Evolutionary conservation across 2,113 vertebrate genomes (phyloP), one percentile per base, ranked within the genome.

Genomic region (Heterotilapia buettikoferi): DNA sequence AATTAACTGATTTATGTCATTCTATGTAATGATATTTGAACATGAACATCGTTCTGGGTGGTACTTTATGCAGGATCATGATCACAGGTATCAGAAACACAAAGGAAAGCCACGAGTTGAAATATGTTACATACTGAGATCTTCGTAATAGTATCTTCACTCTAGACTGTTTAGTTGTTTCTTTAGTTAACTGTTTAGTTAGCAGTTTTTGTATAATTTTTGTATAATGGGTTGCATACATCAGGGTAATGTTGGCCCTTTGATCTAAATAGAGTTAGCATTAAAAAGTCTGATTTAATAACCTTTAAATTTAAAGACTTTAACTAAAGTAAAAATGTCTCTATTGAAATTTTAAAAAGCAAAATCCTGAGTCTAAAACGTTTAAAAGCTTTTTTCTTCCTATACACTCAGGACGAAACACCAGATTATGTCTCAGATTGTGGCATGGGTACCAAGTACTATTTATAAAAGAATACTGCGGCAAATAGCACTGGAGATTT

Each of bases 401-500:
- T 19, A 19, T 61, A 11, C 16, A 61, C 59, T n/a, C 29, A 63
- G 59, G 18, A 3, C 1, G 0, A 63, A n/a, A 19, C 18, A 63
- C 18, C 31, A 63, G 59, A 63, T 36, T 11, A n/a, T 63, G 59
- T 36, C 31, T 36, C 31, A 7, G 31, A 63, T 36, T 63, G 59
- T 12, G 31, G 31, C 18, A n/a, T n/a, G 31, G 31, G 2, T 36
- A 36, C 18, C 31, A 36, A 36, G 6, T 36, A 0, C 16, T n/a
- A 61, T 61, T 63, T 36, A 19, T 63, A 63, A n/a, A 63, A 6
- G 9, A 36, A 7, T 36, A 63, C 31, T n/a, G 31, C 0, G 1
- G 59, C 31, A 63, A 63, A 63, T 18, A 63, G 18, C 31, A 36
- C 18, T 36, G 31, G 59, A 63, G 31, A 63, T 11, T 19, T 63